Evolutionary conservation across 2,113 vertebrate genomes (phyloP), one percentile per base, ranked within the genome.

Genomic region (Crotalus tigris): DNA sequence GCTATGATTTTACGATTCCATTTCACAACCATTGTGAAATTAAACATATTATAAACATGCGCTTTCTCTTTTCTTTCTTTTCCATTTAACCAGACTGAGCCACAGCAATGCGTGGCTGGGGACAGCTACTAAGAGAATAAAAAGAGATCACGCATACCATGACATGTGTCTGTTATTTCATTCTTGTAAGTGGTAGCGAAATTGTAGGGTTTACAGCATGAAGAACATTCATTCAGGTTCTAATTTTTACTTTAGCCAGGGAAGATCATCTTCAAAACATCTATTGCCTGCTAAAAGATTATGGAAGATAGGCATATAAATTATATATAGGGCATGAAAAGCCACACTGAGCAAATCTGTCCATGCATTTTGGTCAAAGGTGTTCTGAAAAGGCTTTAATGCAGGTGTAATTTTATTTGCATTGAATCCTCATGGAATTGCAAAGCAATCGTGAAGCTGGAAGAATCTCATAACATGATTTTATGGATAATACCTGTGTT

Each of bases 231-330:
- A 87, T 2, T 12, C 87, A 93, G 17, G 1, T 88, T 93, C 17
- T 85, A 91, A 93, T 93, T 92, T 33, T 54, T 96, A 88, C 19
- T 94, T 95, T 93, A 1, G 1, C 94, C 55, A 95, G 49, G 95
- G 39, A 93, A 44, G 13, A 2, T 6, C 91, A 85, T n/a, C 64
- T 69, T 69, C 13, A 1, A 33, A 33, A 93, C 53, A 91, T 1
- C 2, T 90, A 12, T 44, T 94, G 13, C 59, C 93, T 96, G 90
- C 51, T 54, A 91, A 53, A 86, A 57, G 93, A 55, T 12, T 89
- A 58, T 3, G 88, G 13, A 2, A 87, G 2, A 1, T 91, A 3
- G 29, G 6, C 90, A 94, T 91, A 90, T 92, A 91, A 94, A 4
- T 15, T 5, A 54, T 91, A 92, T 91, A 92, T 95, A 87, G 26